Evolutionary conservation across 1,140 invertebrate species (phyloP).

Genomic region (Drosophila athabasca): DNA sequence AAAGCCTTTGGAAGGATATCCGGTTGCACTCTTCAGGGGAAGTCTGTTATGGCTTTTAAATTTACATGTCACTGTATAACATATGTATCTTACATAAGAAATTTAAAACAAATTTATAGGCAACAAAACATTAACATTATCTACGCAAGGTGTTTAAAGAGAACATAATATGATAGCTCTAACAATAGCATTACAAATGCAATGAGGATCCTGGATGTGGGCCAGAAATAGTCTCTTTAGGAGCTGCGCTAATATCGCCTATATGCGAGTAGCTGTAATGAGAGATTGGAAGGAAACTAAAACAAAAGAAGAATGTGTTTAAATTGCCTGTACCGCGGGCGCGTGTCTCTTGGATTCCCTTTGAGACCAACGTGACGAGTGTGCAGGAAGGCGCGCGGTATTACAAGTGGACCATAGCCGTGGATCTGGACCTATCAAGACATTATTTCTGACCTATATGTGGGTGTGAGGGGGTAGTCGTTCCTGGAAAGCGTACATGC

Average conservation of each 20-base stretch:
- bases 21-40: slow-evolving; percentile 10
- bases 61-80: slow-evolving; percentile 31
- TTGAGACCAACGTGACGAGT: slow-evolving; percentile 62
- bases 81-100: slow-evolving; percentile 9
- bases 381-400: slow-evolving; percentile 7
- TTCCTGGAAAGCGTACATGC: slow-evolving; percentile 36
- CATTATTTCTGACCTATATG: slow-evolving; percentile 17
- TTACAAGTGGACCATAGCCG: slow-evolving; percentile 5
- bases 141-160: background rate
- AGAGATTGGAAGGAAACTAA: slow-evolving; percentile 31
- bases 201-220: background rate
- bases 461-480: background rate
- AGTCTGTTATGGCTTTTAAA: slow-evolving; percentile 13
- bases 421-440: slow-evolving; percentile 1
- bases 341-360: slow-evolving; percentile 81
- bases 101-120: slow-evolving; percentile 11
- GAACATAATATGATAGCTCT: slow-evolving; percentile 1
- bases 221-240: background rate
- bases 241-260: background rate
- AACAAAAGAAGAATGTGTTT: slow-evolving; percentile 38
- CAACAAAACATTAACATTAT: slow-evolving; percentile 5
- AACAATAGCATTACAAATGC: background rate
- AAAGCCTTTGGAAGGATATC: background rate
- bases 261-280: slow-evolving; percentile 22
- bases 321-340: slow-evolving; percentile 53